Percentiles rank a stretch among this genome's conserved stretches.
Conservation (phyloP, 2,888 invertebrate species). For the Camptogramma bilineatum region DNA sequence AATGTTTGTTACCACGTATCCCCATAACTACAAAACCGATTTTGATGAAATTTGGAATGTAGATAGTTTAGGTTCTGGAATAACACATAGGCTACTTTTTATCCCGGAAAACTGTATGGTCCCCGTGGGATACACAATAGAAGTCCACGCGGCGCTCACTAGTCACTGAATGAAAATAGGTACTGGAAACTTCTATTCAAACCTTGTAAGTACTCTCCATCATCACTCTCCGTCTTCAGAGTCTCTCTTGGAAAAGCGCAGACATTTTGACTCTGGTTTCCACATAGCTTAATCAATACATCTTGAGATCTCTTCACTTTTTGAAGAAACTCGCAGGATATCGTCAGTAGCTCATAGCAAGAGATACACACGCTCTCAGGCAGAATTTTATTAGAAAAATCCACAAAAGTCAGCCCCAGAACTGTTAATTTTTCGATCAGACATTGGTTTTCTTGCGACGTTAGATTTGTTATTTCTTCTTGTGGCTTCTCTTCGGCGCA, state of each 20-base stretch:
- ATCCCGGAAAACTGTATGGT: too few relatives aligned
- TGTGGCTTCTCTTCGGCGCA: slow-evolving; percentile 26
- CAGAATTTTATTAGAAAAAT: slow-evolving; percentile 29
- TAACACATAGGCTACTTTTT: too few relatives aligned
- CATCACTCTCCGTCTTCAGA: slow-evolving; percentile 13
- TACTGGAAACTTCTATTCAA: not conserved
- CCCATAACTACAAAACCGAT: too few relatives aligned
- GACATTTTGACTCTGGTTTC: not conserved
- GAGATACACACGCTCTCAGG: slow-evolving; percentile 23
- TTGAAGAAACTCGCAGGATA: slow-evolving; percentile 23
- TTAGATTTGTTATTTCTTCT: slow-evolving; percentile 8
- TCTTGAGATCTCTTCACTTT: slow-evolving; percentile 24
- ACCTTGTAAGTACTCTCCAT: slow-evolving; percentile 13
- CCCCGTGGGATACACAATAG: too few relatives aligned
- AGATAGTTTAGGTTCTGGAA: too few relatives aligned
- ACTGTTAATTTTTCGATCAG: slow-evolving; percentile 20
- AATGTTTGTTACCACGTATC: too few relatives aligned
- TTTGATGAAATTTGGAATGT: too few relatives aligned
- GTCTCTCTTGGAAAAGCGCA: not conserved
- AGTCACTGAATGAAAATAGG: too few relatives aligned
- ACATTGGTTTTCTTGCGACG: not conserved
- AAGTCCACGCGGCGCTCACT: too few relatives aligned
- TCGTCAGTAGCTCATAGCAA: slow-evolving; percentile 16
- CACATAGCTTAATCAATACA: slow-evolving; percentile 14
- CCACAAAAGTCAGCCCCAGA: slow-evolving; percentile 19